Percentiles rank a stretch among this genome's conserved stretches.
phyloP scores from a whole-genome alignment of 2,888 invertebrate genomes.

The Salticus scenicus region DNA sequence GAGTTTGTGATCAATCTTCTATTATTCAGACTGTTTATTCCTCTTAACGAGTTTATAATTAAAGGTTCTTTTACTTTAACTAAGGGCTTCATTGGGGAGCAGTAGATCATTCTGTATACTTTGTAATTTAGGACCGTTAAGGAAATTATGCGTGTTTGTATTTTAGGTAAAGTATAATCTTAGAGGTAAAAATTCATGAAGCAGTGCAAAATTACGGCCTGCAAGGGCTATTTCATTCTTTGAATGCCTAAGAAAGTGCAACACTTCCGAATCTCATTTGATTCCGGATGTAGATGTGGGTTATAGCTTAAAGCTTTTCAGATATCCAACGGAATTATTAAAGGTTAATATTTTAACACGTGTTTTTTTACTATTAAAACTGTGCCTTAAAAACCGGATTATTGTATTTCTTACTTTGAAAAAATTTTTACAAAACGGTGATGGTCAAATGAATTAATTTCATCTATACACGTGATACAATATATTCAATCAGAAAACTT shows the following conservation, averaged over 20 bases:
- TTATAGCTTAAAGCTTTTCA: too few species aligned
- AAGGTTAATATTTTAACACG: too few species aligned
- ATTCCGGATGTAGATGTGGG: constrained; percentile 15
- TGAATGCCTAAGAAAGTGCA: background rate
- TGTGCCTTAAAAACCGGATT: too few species aligned
- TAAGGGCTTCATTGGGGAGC: constrained; percentile 22
- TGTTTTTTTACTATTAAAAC: too few species aligned
- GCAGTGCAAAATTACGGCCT: constrained; percentile 21
- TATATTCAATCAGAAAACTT: too few species aligned
- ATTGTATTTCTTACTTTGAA: too few species aligned
- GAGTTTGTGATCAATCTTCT: constrained; percentile 29
- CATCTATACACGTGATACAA: too few species aligned
- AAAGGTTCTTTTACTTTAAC: constrained; percentile 40
- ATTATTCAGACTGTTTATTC: constrained; percentile 36
- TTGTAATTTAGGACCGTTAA: constrained; percentile 27
- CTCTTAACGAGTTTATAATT: constrained; percentile 37
- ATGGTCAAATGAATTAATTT: too few species aligned
- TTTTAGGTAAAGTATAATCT: constrained; percentile 1
- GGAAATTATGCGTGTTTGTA: constrained; percentile 23
- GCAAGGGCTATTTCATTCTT: constrained; percentile 20
- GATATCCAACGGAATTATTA: background rate
- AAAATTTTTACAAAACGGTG: too few species aligned
- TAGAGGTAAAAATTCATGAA: constrained; percentile 1
- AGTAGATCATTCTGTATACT: constrained; percentile 29
- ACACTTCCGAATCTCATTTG: constrained; percentile 12